Evolutionary conservation across 2,797 vertebrate genomes (phyloP).

Genomic region (Loriculus beryllinus): DNA sequence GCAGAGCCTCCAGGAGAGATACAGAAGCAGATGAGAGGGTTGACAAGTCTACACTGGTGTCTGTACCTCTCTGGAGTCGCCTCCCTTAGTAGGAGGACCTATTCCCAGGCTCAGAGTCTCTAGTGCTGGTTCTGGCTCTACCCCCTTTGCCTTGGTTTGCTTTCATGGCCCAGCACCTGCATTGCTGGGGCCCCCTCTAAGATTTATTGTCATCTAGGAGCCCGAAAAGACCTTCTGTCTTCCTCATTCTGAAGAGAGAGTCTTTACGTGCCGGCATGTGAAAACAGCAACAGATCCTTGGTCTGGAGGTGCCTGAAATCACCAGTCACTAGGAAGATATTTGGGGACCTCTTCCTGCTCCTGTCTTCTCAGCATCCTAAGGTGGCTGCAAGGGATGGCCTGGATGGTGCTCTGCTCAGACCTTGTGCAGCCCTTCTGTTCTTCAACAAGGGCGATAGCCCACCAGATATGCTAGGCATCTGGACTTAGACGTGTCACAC

Average conservation of each 20-base stretch:
- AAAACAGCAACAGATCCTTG: accelerated
- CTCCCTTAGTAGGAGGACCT: background rate
- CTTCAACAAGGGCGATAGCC: background rate
- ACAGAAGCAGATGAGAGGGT: background rate
- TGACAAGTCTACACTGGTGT: background rate
- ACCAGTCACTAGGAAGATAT: background rate
- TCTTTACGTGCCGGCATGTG: accelerated
- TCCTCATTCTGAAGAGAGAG: background rate
- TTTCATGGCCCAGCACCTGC: background rate
- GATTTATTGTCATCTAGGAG: background rate
- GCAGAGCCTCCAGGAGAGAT: background rate
- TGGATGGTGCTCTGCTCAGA: background rate
- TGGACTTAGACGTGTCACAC: accelerated
- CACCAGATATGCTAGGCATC: accelerated
- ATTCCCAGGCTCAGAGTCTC: background rate
- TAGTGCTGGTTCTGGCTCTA: background rate
- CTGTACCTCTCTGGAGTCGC: background rate
- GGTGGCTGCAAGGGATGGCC: background rate
- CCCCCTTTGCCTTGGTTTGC: background rate
- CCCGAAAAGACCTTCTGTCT: background rate
- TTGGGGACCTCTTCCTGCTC: accelerated
- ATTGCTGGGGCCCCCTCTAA: accelerated
- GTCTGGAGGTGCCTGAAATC: background rate
- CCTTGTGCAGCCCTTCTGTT: background rate
- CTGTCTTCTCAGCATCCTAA: background rate